A percentile compares a stretch with the other conserved stretches of the same genome.
These are phyloP conservation scores for Amphiura filiformis DNA, from an alignment of 35 echinoderm and acorn worm species.

Conservation along the genomic window DNA sequence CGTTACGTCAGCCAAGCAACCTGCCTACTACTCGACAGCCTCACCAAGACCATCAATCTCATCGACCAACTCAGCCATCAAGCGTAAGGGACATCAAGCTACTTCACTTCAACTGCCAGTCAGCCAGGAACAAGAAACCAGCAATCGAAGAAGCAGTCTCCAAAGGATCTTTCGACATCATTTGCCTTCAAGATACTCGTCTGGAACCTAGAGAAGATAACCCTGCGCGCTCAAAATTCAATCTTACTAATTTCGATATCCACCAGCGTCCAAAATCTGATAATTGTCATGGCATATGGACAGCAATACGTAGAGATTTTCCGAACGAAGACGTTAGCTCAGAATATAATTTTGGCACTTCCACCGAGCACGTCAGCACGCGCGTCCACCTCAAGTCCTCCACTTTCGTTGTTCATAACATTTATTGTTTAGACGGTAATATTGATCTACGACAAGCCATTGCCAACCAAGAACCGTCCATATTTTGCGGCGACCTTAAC, in stretches of 20 bases:
- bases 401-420: not conserved
- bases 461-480: not conserved
- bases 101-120: not conserved
- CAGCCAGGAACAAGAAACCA: not conserved
- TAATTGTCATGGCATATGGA: constrained; percentile 2
- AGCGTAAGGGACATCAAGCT: constrained; percentile 3
- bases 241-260: not conserved
- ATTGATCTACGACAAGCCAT: not conserved
- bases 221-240: not conserved
- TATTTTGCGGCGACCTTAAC: not conserved
- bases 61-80: not conserved
- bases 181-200: constrained; percentile 16
- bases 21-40: too few relatives aligned
- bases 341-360: not conserved
- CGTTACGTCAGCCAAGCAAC: too few relatives aligned
- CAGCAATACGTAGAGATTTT: not conserved
- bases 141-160: not conserved
- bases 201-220: not conserved
- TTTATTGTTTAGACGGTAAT: not conserved
- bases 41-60: not conserved
- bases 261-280: not conserved
- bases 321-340: not conserved
- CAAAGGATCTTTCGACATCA: not conserved
- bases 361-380: not conserved
- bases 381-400: not conserved